Percentiles rank a stretch among this genome's conserved stretches.
These are phyloP conservation scores for Scaptomyza reducta DNA, from an alignment of 2,888 invertebrate genomes.

Conservation along the genomic window DNA sequence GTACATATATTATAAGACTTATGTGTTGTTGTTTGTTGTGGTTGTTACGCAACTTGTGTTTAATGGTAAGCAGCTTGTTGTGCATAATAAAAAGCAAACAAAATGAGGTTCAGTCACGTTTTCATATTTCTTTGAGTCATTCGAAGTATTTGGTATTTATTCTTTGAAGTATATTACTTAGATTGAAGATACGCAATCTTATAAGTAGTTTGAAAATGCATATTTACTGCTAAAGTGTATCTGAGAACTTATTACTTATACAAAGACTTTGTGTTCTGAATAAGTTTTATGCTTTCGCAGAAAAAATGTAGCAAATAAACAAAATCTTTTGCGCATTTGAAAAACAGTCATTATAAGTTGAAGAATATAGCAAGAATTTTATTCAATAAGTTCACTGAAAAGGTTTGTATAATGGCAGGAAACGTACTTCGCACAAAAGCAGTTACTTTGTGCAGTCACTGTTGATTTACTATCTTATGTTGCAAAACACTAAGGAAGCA, in stretches of 20 bases:
- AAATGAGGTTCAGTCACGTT: conserved; percentile 33
- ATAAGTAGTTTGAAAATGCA: too few species aligned
- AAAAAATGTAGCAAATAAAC: neutral
- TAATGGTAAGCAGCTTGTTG: conserved; percentile 14
- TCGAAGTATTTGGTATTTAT: conserved; percentile 41
- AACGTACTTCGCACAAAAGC: conserved; percentile 26
- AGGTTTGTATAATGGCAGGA: conserved; percentile 47
- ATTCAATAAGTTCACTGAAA: too few species aligned
- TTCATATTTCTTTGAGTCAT: conserved; percentile 47
- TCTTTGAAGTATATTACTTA: conserved; percentile 16
- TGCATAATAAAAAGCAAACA: conserved; percentile 1
- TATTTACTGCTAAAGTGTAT: neutral
- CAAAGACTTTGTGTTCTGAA: neutral
- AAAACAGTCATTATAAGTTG: too few species aligned
- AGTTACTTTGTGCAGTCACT: conserved; percentile 42
- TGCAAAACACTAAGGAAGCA: conserved; percentile 2
- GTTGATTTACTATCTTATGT: conserved; percentile 50
- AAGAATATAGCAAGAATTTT: neutral
- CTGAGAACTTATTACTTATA: neutral
- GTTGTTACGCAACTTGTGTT: conserved; percentile 6
- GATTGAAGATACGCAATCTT: neutral
- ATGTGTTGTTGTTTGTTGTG: conserved; percentile 18
- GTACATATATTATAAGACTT: conserved; percentile 37
- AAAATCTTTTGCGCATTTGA: neutral
- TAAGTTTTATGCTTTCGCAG: neutral